Conservation (phyloP, 2,888 invertebrate species). For the Julus scandinavius region DNA sequence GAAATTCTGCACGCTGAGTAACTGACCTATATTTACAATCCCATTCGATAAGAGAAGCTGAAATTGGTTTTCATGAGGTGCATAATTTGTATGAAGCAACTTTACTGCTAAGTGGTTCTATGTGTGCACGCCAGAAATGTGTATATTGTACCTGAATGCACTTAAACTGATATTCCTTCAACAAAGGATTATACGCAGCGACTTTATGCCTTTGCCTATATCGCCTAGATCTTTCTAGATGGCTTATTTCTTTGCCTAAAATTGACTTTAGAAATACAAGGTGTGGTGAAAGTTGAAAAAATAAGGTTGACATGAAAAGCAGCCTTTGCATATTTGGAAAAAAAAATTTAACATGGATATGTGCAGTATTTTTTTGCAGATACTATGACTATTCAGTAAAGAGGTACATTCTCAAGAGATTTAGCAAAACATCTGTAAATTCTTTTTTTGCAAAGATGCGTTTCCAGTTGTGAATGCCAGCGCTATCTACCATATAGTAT, state of each 20-base stretch:
- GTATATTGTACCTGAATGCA: slow-evolving; percentile 45
- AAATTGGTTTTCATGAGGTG: slow-evolving; percentile 35
- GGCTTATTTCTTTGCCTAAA: too few relatives aligned
- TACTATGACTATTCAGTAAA: too few relatives aligned
- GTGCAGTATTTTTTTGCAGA: too few relatives aligned
- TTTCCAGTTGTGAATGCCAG: too few relatives aligned
- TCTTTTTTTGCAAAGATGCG: too few relatives aligned
- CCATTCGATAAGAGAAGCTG: slow-evolving; percentile 1
- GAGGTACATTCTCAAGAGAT: too few relatives aligned
- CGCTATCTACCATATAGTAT: too few relatives aligned
- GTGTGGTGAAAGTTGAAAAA: background rate
- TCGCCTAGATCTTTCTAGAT: background rate
- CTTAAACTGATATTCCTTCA: slow-evolving; percentile 46
- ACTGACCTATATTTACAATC: slow-evolving; percentile 36
- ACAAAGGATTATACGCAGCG: slow-evolving; percentile 21
- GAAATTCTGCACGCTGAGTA: slow-evolving; percentile 32
- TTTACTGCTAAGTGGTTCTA: slow-evolving; percentile 41
- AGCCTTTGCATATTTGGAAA: too few relatives aligned
- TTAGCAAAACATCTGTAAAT: too few relatives aligned
- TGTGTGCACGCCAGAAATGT: background rate
- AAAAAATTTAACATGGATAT: too few relatives aligned
- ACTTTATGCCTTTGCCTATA: background rate
- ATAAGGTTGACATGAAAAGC: background rate
- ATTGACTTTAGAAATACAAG: background rate
- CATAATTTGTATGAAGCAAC: slow-evolving; percentile 35